Base-by-base conservation (phyloP, 1,140 invertebrate genomes). In the Bombus confusus region DNA sequence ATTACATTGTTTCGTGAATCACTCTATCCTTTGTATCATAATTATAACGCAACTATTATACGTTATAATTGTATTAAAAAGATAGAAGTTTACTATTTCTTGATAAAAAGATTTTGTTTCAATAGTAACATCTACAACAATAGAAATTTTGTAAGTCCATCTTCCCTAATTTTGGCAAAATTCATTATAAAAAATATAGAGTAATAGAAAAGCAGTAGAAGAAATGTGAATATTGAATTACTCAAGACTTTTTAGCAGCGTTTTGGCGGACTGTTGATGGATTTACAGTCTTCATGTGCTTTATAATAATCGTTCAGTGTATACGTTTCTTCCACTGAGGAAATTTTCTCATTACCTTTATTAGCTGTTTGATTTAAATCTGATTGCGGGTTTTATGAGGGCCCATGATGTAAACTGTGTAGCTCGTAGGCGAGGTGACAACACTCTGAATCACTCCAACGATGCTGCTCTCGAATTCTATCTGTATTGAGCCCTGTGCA, bases 361-460 rank as follows among this genome's bases (percentile, higher is more conserved):
- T 41, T 18, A 18, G 25, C 2, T 15, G 2, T 15, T 41, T 39
- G 1, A 64, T 43, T 22, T 41, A 31, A 34, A 13, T 28, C 25
- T 8, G 15, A 31, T 12, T 18, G 25, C 1, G 13, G 9, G 8
- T 34, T 77, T 87, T 74, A 90, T 22, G 77, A 57, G 4, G 71
- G 74, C 1, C 31, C 85, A 9, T 89, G 85, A 8, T 85, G 88
- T 47, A 95, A 87, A 86, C 92, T 92, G 28, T 95, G 94, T 57
- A 95, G 83, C 76, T 95, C 94, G 62, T 95, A 94, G 22, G 94
- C 90, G 75, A 95, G 90, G n/a, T 94, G 94, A 77, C 94, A 95
- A 72, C 93, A 95, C 77, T 95, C 95, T 6, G 94, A 95, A 41
- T 95, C 94, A 43, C 94, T 95, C 94, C 94, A 95, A 28, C 92